Evolutionary conservation across 2,888 invertebrate genomes (phyloP), one percentile per base, ranked within the genome.

Genomic region (Axea sp.): DNA sequence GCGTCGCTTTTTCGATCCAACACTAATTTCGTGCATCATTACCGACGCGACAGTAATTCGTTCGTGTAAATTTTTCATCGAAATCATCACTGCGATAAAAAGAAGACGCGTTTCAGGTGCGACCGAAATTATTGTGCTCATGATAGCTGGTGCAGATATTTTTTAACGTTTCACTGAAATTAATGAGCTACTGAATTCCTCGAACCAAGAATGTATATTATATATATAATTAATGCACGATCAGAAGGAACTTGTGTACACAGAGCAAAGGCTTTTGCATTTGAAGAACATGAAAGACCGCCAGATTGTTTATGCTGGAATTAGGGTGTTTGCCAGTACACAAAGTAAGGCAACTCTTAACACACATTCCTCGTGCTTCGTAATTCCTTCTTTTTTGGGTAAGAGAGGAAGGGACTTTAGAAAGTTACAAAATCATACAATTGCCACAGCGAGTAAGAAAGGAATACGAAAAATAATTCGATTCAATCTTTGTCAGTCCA

Each of bases 161-260:
- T 65, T 76, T 75, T 39, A 77, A 74, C 78, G 69, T 78, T 78
- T 82, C 82, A 82, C 83, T 81, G 77, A 80, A 81, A 80, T 83
- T 83, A 82, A 82, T 81, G 81, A 82, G 75, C 78, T 75, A 75
- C 77, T 73, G 76, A n/a, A n/a, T n/a, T n/a, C n/a, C n/a, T n/a
- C n/a, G n/a, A n/a, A n/a, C n/a, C n/a, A n/a, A n/a, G n/a, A n/a
- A n/a, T n/a, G n/a, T n/a, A 49, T 82, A 75, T 80, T 82, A 76
- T 79, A 81, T 87, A 84, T 86, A 87, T 87, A 85, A 87, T 87
- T 87, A 83, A 86, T 85, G 79, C 81, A 83, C 83, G 85, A 87
- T 87, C 84, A 87, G 82, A 78, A 77, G 78, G 73, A 80, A 79
- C 62, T 82, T 82, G 81, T 77, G 76, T 77, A 79, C 76, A 73